Conservation (phyloP, 1,140 invertebrate species). For the Diorhabda elongata region DNA sequence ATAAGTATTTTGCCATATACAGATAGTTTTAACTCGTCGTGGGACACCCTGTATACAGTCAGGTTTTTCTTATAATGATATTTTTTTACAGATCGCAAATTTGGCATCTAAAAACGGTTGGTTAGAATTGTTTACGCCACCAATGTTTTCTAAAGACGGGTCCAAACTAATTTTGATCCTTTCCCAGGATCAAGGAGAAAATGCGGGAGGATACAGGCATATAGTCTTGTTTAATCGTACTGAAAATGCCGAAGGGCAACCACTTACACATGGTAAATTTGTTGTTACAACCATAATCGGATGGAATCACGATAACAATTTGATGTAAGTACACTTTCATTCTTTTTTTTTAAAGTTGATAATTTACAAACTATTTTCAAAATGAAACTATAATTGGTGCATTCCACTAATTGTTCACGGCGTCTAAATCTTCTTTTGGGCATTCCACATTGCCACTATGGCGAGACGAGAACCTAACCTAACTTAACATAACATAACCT, state of each 20-base stretch:
- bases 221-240: constrained; percentile 53
- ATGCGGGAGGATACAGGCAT: constrained; percentile 61
- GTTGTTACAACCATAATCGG: constrained; percentile 74
- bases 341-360: background rate
- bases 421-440: background rate
- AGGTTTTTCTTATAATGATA: background rate
- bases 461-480: too few relatives aligned
- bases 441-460: too few relatives aligned
- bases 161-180: constrained; percentile 48
- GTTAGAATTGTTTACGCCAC: constrained; percentile 63
- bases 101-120: constrained; percentile 60
- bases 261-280: constrained; percentile 69
- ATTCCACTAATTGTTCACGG: too few relatives aligned
- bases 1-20: too few relatives aligned
- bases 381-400: too few relatives aligned
- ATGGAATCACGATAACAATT: constrained; percentile 66
- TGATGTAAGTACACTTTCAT: constrained; percentile 55
- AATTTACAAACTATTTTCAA: background rate
- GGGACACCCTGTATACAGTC: background rate
- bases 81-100: constrained; percentile 38
- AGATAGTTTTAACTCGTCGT: too few relatives aligned
- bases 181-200: constrained; percentile 56
- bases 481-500: too few relatives aligned
- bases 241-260: constrained; percentile 43
- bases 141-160: constrained; percentile 56